Evolutionary conservation across 2,888 invertebrate genomes (phyloP).

Genomic region (Vannuccia rotundouncinata): DNA sequence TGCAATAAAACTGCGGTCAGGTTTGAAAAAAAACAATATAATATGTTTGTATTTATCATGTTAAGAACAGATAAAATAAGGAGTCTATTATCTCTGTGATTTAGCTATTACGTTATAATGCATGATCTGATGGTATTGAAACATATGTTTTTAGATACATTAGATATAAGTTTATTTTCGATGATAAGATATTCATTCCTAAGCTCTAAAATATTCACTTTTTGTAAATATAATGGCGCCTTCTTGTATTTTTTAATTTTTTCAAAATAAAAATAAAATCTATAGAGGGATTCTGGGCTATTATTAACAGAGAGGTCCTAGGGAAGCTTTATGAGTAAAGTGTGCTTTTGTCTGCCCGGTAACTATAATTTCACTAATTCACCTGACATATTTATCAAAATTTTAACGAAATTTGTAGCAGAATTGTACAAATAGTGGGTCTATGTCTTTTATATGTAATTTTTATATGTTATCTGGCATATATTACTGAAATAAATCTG

Average conservation of each 20-base stretch:
- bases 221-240: no score
- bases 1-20: background rate
- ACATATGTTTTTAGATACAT: background rate
- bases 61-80: background rate
- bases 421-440: constrained; percentile 18
- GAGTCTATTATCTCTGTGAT: background rate
- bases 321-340: no score
- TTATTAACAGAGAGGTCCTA: no score
- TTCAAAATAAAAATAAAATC: no score
- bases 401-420: background rate
- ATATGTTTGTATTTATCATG: background rate
- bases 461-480: constrained; percentile 22
- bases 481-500: constrained; percentile 18
- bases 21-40: background rate
- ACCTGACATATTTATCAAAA: background rate
- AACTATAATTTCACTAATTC: background rate
- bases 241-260: no score
- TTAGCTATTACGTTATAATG: background rate
- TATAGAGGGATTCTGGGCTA: no score
- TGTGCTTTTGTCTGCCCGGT: background rate
- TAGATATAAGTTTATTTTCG: background rate
- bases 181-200: background rate
- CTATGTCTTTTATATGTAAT: constrained; percentile 4
- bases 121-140: background rate
- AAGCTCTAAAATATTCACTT: background rate